phyloP scores from a whole-genome alignment of 2,797 vertebrate species.

The Ctenopoma kingsleyae region DNA sequence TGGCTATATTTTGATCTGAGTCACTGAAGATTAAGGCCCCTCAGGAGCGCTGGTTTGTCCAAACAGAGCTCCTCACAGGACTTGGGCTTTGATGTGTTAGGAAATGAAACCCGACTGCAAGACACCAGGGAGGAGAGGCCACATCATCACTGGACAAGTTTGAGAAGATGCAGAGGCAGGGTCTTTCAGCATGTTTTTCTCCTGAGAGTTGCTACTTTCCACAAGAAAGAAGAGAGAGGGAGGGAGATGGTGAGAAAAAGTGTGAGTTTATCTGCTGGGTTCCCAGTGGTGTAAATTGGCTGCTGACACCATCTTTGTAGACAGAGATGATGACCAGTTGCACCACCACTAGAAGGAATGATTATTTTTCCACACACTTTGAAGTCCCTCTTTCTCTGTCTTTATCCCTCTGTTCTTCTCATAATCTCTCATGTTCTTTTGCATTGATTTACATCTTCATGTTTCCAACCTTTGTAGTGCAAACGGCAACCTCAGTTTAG shows the following conservation, averaged over 20 bases:
- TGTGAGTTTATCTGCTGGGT: neutral
- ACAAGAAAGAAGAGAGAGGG: neutral
- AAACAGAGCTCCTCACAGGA: constrained; percentile 40
- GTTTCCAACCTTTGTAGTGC: constrained; percentile 80
- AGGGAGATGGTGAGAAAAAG: constrained; percentile 1
- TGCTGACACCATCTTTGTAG: constrained; percentile 42
- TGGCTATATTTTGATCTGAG: constrained; percentile 63
- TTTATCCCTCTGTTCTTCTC: constrained; percentile 8
- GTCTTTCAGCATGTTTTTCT: constrained; percentile 34
- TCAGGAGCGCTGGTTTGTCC: constrained; percentile 30
- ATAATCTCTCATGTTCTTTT: constrained; percentile 41
- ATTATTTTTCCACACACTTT: constrained; percentile 67
- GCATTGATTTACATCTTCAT: constrained; percentile 74
- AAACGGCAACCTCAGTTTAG: constrained; percentile 69
- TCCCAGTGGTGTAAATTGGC: constrained; percentile 59
- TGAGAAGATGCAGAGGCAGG: constrained; percentile 54
- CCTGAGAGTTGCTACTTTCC: constrained; percentile 27
- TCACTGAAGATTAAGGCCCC: constrained; percentile 70
- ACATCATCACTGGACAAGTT: constrained; percentile 47
- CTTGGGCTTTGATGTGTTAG: constrained; percentile 63
- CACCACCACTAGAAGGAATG: constrained; percentile 62
- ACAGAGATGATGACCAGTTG: constrained; percentile 59
- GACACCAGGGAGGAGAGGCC: constrained; percentile 44
- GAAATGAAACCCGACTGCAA: constrained; percentile 56
- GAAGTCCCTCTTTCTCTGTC: constrained; percentile 56